Evolutionary conservation across 2,888 invertebrate genomes (phyloP), one percentile per base, ranked within the genome.

Genomic region (Ennomos erosarius): DNA sequence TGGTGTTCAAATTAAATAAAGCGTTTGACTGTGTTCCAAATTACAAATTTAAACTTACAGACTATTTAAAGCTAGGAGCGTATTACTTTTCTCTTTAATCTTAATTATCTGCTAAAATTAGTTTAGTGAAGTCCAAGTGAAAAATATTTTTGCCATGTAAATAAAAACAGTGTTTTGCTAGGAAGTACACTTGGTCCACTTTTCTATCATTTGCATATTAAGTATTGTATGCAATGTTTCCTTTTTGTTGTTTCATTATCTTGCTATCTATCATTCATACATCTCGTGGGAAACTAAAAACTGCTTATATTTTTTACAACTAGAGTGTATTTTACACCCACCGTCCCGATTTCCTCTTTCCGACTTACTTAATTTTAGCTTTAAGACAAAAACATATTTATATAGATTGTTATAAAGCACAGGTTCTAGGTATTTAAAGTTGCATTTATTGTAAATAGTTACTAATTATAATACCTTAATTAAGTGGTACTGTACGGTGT

Each of bases 361-460:
- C 87, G 83, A 81, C 82, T 82, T 79, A 78, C 80, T 89, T 85
- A 79, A 84, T 84, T n/a, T 84, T 91, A 90, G 90, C 88, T 90
- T 90, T 90, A 90, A 82, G 76, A 81, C 61, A 81, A 78, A 84
- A 84, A 86, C 84, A 86, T 90, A 89, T 89, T 88, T 90, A 90
- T 87, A 90, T 91, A 91, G 89, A 90, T 89, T 90, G 91, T 92
- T 91, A 90, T 83, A 77, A 88, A 88, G 91, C 91, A 92, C 91
- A 90, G 90, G 91, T 89, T 88, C 82, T 90, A 91, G 90, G 87
- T 88, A 84, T 74, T 81, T 82, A 83, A 85, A 81, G 85, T 89
- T 90, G 90, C 90, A 90, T 91, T 87, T 90, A 90, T 87, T 92
- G 92, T 92, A 92, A 85, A 92, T 91, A 92, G 87, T 87, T 87